Conservation (phyloP, 2,888 invertebrate species). For the Metacarcinus magister region DNA sequence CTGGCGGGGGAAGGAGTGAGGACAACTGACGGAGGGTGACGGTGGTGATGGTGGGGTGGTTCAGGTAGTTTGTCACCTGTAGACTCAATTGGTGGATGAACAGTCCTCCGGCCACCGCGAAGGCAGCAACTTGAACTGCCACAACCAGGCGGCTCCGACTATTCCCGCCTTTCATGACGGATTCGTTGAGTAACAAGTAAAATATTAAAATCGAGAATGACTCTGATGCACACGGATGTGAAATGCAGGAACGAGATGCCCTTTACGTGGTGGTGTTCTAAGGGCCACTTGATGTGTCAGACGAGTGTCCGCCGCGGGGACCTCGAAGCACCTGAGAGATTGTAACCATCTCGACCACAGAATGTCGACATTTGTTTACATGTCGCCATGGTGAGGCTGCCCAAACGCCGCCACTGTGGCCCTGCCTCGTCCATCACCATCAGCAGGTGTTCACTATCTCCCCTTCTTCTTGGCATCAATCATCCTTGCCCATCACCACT, state of each 20-base stretch:
- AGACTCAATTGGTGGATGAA: constrained; percentile 69
- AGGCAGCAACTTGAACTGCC: constrained; percentile 49
- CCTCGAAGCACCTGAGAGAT: background rate
- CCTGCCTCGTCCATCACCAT: background rate
- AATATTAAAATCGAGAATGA: background rate
- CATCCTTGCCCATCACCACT: background rate
- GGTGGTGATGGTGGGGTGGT: constrained; percentile 51
- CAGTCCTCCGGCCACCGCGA: constrained; percentile 56
- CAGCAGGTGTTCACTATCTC: background rate
- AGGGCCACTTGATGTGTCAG: background rate
- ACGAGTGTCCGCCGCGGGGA: background rate
- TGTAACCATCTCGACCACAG: background rate
- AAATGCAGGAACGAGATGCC: background rate
- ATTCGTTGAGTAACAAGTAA: background rate
- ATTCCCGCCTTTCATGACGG: background rate
- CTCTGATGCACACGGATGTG: background rate
- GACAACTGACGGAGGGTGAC: constrained; percentile 57
- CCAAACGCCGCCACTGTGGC: background rate
- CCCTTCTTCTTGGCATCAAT: background rate
- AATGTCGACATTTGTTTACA: background rate
- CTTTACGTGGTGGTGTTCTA: background rate
- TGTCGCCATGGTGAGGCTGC: background rate
- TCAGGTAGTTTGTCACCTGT: constrained; percentile 54
- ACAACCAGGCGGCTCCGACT: background rate
- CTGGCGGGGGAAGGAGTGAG: constrained; percentile 54